These are phyloP conservation scores for Apoda limacodes DNA, from an alignment of 2,888 invertebrate genomes.

Conservation along the genomic window DNA sequence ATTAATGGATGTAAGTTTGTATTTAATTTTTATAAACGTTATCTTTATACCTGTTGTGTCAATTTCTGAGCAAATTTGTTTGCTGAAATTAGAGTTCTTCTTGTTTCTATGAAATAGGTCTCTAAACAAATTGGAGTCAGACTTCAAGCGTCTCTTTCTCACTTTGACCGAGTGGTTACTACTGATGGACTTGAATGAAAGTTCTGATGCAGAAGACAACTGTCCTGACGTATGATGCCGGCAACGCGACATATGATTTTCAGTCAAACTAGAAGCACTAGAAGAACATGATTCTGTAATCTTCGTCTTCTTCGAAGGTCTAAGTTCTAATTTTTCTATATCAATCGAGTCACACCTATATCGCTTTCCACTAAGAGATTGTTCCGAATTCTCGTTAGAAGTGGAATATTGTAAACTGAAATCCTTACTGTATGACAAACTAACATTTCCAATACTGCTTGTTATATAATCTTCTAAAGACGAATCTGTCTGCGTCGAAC, in stretches of 20 bases:
- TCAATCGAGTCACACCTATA: slow-evolving; percentile 37
- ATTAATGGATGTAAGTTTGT: too few species aligned
- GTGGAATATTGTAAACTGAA: slow-evolving; percentile 31
- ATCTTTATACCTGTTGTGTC: slow-evolving; percentile 39
- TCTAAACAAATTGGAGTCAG: slow-evolving; percentile 45
- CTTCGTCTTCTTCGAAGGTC: slow-evolving; percentile 47
- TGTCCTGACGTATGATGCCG: slow-evolving; percentile 28
- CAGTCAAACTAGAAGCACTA: slow-evolving; percentile 35
- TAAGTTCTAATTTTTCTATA: slow-evolving; percentile 28
- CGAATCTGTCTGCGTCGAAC: slow-evolving; percentile 43
- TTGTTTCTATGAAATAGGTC: slow-evolving; percentile 44
- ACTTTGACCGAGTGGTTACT: slow-evolving; percentile 49
- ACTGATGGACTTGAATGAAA: slow-evolving; percentile 52
- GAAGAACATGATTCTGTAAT: slow-evolving; percentile 36
- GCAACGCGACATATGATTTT: slow-evolving; percentile 24
- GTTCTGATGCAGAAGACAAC: slow-evolving; percentile 43
- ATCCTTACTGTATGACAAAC: slow-evolving; percentile 41
- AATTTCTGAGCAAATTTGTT: slow-evolving; percentile 29
- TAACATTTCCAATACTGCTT: slow-evolving; percentile 33
- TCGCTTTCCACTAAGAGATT: slow-evolving; percentile 35
- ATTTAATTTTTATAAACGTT: too few species aligned
- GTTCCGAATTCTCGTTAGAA: slow-evolving; percentile 35
- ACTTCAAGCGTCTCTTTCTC: slow-evolving; percentile 45
- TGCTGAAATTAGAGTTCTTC: slow-evolving; percentile 28
- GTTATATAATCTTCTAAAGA: slow-evolving; percentile 26